phyloP scores from a whole-genome alignment of 2,888 invertebrate species.

The Masnerella sp. region DNA sequence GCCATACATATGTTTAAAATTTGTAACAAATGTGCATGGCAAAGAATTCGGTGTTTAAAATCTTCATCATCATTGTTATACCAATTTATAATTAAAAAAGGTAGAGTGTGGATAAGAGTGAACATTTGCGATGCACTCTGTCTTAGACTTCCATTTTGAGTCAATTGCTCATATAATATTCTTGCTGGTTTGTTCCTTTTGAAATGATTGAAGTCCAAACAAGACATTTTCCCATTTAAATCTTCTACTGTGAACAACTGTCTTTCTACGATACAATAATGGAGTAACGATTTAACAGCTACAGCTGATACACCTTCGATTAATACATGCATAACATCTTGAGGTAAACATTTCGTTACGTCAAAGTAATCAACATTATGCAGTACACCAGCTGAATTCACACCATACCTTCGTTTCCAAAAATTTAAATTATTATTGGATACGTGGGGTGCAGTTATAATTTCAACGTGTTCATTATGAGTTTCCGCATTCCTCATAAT shows the following conservation, averaged over 20 bases:
- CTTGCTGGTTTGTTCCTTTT: slow-evolving; percentile 60
- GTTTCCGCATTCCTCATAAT: slow-evolving; percentile 22
- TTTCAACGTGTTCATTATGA: slow-evolving; percentile 26
- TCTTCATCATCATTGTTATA: neutral
- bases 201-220: slow-evolving; percentile 62
- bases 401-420: slow-evolving; percentile 48
- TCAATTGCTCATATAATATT: slow-evolving; percentile 32
- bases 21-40: slow-evolving; percentile 11
- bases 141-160: slow-evolving; percentile 36
- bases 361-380: slow-evolving; percentile 13
- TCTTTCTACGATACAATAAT: slow-evolving; percentile 54
- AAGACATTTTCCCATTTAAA: slow-evolving; percentile 54
- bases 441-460: slow-evolving; percentile 5
- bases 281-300: slow-evolving; percentile 37
- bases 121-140: slow-evolving; percentile 54
- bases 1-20: slow-evolving; percentile 26
- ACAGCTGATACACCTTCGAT: slow-evolving; percentile 58
- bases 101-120: slow-evolving; percentile 3
- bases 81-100: neutral
- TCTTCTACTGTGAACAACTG: slow-evolving; percentile 59
- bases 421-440: slow-evolving; percentile 14
- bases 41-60: neutral
- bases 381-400: slow-evolving; percentile 38
- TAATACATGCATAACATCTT: slow-evolving; percentile 60
- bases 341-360: slow-evolving; percentile 46